phyloP scores from a whole-genome alignment of 2,888 invertebrate species.

The Aleiodes leptofemur region DNA sequence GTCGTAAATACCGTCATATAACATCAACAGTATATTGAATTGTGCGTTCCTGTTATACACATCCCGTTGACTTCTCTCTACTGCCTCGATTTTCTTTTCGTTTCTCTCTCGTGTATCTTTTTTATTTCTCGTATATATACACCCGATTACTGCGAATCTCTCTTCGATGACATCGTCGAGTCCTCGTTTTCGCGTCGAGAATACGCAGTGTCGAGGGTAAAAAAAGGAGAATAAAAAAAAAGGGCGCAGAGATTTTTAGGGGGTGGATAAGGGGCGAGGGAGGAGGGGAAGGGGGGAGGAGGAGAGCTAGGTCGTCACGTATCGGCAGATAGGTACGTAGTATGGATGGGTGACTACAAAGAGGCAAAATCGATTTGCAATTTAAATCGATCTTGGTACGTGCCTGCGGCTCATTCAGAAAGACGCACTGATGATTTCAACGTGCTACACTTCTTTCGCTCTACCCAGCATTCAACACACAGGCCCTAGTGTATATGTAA shows the following conservation, averaged over 20 bases:
- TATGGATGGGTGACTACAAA: conserved; percentile 72
- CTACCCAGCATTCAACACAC: conserved; percentile 2
- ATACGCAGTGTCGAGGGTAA: conserved; percentile 28
- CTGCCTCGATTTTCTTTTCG: conserved; percentile 2
- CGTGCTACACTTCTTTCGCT: conserved; percentile 42
- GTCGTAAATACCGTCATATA: not conserved
- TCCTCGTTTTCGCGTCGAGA: conserved; percentile 50
- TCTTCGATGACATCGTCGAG: conserved; percentile 32
- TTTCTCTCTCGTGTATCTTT: conserved; percentile 13
- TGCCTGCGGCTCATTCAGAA: conserved; percentile 70
- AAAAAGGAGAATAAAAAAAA: not conserved
- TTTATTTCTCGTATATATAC: conserved; percentile 17
- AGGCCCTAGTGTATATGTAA: not conserved
- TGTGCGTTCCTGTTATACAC: conserved; percentile 31
- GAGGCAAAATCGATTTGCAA: conserved; percentile 73
- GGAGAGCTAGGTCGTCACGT: conserved; percentile 63
- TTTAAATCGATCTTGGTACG: conserved; percentile 72
- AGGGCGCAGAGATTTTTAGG: not conserved
- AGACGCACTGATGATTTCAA: conserved; percentile 65
- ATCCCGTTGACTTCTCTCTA: conserved; percentile 24
- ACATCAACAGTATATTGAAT: conserved; percentile 37
- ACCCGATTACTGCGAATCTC: conserved; percentile 58
- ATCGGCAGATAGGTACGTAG: conserved; percentile 60
- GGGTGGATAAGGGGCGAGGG: no score
- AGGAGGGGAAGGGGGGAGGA: not conserved